Evolutionary conservation across 37 sponge, comb jelly and placozoan species (phyloP).

Genomic region (Eunapius fragilis): DNA sequence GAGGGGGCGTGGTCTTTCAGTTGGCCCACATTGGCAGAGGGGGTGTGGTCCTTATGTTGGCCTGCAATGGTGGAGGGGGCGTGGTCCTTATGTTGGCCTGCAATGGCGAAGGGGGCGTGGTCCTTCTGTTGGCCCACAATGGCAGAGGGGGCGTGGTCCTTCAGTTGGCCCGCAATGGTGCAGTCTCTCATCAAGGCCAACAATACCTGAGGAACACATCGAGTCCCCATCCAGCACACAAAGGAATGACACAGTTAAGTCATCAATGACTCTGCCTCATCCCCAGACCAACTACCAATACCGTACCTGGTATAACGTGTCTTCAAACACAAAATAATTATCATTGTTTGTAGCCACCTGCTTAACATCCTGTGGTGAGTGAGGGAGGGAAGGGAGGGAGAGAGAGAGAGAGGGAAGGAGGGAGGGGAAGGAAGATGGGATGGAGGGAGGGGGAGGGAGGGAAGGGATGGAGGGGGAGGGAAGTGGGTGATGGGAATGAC

Average conservation of each 20-base stretch:
- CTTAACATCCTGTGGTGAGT: conserved; percentile 60
- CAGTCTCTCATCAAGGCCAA: conserved; percentile 30
- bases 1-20: too few species aligned
- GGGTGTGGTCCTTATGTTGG: too few species aligned
- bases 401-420: background rate
- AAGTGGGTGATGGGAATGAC: conserved; percentile 12
- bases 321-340: conserved; percentile 92
- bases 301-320: conserved; percentile 74
- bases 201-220: background rate
- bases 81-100: too few species aligned
- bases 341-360: conserved; percentile 83
- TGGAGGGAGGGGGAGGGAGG: background rate
- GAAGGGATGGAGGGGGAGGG: conserved; percentile 37
- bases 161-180: background rate
- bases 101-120: too few species aligned
- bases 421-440: background rate
- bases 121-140: too few species aligned
- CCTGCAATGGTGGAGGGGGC: too few species aligned
- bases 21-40: too few species aligned
- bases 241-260: background rate
- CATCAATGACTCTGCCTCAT: background rate
- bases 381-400: background rate
- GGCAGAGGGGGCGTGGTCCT: background rate
- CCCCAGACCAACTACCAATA: background rate
- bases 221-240: background rate